These are phyloP conservation scores for Scolopax mira DNA, from an alignment of 2,113 vertebrate genomes.

Conservation along the genomic window DNA sequence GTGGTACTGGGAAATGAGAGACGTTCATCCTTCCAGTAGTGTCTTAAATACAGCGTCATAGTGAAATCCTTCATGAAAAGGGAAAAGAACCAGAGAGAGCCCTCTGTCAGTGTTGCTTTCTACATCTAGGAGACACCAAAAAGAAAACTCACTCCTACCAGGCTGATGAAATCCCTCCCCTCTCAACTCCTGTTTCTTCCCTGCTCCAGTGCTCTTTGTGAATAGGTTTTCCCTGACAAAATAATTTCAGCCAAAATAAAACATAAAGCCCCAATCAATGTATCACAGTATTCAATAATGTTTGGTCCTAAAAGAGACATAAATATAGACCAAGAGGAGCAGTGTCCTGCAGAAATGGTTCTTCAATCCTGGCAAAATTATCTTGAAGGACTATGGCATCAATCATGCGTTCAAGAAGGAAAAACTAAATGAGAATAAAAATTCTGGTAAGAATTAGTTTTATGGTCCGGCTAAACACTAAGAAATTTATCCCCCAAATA, in stretches of 20 bases:
- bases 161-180: background rate
- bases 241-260: background rate
- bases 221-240: background rate
- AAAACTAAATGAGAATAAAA: background rate
- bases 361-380: background rate
- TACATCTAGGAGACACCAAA: background rate
- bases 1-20: conserved; percentile 88
- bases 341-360: background rate
- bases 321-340: background rate
- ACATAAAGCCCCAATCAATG: background rate
- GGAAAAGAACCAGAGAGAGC: background rate
- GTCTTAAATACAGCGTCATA: conserved; percentile 94
- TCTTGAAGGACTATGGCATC: background rate
- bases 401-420: background rate
- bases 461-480: background rate
- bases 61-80: conserved; percentile 87
- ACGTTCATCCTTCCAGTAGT: conserved; percentile 95
- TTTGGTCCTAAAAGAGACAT: background rate
- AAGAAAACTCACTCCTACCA: background rate
- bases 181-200: background rate
- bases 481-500: background rate
- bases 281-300: background rate
- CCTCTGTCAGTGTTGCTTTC: background rate
- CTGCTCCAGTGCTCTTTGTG: background rate
- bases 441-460: background rate